These are phyloP conservation scores for Hepsetus odoe DNA, from an alignment of 2,113 vertebrate genomes.

Conservation along the genomic window DNA sequence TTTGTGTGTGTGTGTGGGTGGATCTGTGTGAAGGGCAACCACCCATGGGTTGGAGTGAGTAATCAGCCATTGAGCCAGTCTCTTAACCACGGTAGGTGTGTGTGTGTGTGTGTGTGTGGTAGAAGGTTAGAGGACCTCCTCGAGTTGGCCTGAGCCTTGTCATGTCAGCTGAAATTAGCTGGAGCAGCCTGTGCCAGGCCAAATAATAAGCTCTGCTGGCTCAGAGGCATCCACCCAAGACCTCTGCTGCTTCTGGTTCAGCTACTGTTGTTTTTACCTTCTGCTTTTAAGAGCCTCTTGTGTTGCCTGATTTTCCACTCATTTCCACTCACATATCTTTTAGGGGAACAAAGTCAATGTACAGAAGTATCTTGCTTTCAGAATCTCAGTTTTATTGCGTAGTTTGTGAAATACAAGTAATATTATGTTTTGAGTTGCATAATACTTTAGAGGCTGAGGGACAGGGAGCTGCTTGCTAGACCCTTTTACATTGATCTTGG, in stretches of 20 bases:
- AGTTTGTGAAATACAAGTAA: background rate
- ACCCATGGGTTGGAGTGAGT: conserved; percentile 35
- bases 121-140: conserved; percentile 55
- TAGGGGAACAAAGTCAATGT: background rate
- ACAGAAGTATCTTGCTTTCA: background rate
- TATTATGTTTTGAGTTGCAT: background rate
- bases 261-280: conserved; percentile 32
- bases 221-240: conserved; percentile 45
- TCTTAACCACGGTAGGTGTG: background rate
- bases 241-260: conserved; percentile 12
- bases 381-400: background rate
- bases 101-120: conserved; percentile 35
- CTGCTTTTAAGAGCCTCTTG: conserved; percentile 15
- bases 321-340: too few relatives aligned
- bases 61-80: conserved; percentile 38
- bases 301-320: conserved; percentile 33
- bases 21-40: conserved; percentile 26
- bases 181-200: conserved; percentile 36
- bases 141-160: conserved; percentile 36
- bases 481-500: too few relatives aligned
- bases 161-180: conserved; percentile 53
- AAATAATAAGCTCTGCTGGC: conserved; percentile 47
- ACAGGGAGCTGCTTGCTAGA: too few relatives aligned
- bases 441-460: too few relatives aligned
- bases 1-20: background rate